Evolutionary conservation across 1,140 invertebrate species (phyloP), one percentile per base, ranked within the genome.

Genomic region (Bombyx mandarina): DNA sequence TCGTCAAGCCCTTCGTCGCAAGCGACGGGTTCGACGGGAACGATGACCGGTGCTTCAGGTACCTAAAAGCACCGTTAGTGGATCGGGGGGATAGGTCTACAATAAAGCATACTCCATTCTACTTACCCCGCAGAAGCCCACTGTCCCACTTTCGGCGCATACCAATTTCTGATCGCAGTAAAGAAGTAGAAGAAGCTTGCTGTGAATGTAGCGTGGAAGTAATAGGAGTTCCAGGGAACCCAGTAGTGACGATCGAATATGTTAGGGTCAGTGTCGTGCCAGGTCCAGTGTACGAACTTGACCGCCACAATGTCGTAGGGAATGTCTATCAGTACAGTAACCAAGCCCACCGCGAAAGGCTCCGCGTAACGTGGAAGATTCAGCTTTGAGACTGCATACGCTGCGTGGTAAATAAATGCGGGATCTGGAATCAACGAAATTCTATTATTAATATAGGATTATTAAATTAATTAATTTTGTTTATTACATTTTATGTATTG

Each of bases 191-290:
- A 91, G 66, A 95, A 94, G 67, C 92, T 91, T 3, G 91, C 90
- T 2, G 93, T 91, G 77, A 95, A 95, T 0, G 92, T 88, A 0
- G 93, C 89, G 79, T 95, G 94, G 87, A 95, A 96, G 71, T 94
- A 95, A 78, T 94, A 95, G 0, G 93, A 95, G 67, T 93, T 95
- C 90, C 90, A 92, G 2, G 91, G 91, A 0, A 95, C 94, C 91
- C 92, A 94, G 81, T 95, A 95, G 77, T 93, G 92, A 26, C 94
- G 89, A 70, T 96, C 94, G 54, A 71, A 90, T 60, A 96, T 93
- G 76, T 95, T 95, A 3, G 94, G 93, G 80, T 95, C 94, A 0
- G 94, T 95, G 74, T 95, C 94, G 74, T 96, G 94, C 94, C 94
- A 96, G 1, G 93, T 94, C 94, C 94, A 96, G 82, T 94, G 94